Evolutionary conservation across 1,140 invertebrate species (phyloP).

Genomic region (Caenorhabditis latens): DNA sequence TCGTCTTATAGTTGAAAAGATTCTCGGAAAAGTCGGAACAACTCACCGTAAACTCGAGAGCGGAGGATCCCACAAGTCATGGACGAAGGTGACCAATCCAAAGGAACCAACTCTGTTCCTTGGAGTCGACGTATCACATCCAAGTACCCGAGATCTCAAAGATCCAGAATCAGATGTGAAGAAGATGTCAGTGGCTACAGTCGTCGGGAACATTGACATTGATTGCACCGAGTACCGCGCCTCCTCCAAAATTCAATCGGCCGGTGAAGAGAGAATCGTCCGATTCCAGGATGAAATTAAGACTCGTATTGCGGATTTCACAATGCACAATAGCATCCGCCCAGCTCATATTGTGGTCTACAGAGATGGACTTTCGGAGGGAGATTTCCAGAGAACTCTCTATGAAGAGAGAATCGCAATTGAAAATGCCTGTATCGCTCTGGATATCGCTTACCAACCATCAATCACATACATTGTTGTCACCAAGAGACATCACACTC

Average conservation of each 20-base stretch:
- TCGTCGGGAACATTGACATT: conserved; percentile 58
- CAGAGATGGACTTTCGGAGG: conserved; percentile 44
- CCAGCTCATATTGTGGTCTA: conserved; percentile 55
- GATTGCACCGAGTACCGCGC: conserved; percentile 6
- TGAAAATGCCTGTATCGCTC: too few species aligned
- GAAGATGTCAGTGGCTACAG: neutral
- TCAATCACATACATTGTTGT: too few species aligned
- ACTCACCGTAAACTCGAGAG: neutral
- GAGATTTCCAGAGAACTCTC: too few species aligned
- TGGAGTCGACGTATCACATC: conserved; percentile 56
- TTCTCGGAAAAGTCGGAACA: conserved; percentile 54
- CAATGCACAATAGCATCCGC: neutral
- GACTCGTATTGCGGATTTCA: conserved; percentile 32
- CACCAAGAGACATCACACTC: too few species aligned
- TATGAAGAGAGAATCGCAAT: too few species aligned
- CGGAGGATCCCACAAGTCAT: conserved; percentile 12
- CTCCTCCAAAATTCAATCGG: neutral
- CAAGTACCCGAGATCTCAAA: neutral
- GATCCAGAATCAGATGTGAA: neutral
- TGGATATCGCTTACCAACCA: too few species aligned
- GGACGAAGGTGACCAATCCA: conserved; percentile 18
- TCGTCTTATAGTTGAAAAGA: neutral
- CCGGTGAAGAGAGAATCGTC: conserved; percentile 25
- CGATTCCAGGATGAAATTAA: neutral
- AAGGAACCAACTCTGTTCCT: conserved; percentile 41